Conservation (phyloP, 1,140 invertebrate genomes). For the Steinernema khuongi region DNA sequence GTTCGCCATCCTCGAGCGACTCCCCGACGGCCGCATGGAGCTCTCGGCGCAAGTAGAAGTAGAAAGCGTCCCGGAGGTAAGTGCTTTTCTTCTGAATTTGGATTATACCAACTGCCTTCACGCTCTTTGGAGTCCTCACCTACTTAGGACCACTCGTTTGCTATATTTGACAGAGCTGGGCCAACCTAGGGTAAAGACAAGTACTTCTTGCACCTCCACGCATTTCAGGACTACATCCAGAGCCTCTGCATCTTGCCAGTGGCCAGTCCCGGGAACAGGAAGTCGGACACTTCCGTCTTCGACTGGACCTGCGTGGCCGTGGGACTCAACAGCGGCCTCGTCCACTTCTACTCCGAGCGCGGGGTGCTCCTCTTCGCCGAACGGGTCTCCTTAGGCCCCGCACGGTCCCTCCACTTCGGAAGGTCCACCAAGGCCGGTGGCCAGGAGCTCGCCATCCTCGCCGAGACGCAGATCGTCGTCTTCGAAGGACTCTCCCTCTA, state of each 20-base stretch:
- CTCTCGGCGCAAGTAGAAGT: background rate
- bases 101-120: too few species aligned
- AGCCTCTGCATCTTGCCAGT: background rate
- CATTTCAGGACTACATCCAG: background rate
- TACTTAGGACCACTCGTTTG: background rate
- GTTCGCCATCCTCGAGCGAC: background rate
- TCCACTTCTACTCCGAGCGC: background rate
- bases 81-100: too few species aligned
- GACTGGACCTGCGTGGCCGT: background rate
- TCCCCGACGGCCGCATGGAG: background rate
- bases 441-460: background rate
- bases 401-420: background rate
- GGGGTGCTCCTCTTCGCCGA: background rate
- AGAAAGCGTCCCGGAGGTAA: background rate
- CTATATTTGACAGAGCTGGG: too few species aligned
- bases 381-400: background rate
- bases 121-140: background rate
- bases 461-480: background rate
- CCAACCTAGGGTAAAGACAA: too few species aligned
- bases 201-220: too few species aligned
- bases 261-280: background rate
- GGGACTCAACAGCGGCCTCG: background rate
- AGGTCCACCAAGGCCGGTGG: background rate
- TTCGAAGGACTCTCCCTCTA: background rate
- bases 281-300: constrained; percentile 1